Base-by-base conservation (phyloP, 1,140 invertebrate species). In the Caenorhabditis remanei region DNA sequence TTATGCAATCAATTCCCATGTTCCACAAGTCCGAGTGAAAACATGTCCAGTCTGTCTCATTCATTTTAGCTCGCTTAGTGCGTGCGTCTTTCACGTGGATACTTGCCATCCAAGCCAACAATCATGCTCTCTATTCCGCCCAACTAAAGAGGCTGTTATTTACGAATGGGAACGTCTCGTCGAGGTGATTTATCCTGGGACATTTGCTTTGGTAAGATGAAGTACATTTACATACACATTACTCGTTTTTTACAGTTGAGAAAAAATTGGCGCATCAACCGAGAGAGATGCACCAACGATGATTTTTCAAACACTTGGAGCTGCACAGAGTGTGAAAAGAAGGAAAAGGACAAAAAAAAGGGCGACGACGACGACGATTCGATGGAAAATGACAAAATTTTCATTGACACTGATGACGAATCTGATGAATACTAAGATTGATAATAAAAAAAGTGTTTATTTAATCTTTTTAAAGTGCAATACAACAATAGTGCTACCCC, bases 401-500 rank as follows among this genome's bases (percentile, higher is more conserved):
- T 32, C 50, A 50, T 50, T 50, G 50, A 9, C 50, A 50, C 32
- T 50, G 56, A 7, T n/a, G 13, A n/a, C 19, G 13, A 58, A 2
- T 14, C 13, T 58, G 56, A 58, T 21, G 56, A 58, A 7, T 16
- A 58, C n/a, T n/a, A 58, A 7, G 56, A 58, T 1, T 58, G 19
- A 58, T 16, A 58, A 58, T 58, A 58, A 58, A 58, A n/a, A n/a
- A 58, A 0, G 7, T 58, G 14, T 58, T 67, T 43, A 43, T 67
- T 67, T 13, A 43, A 43, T 67, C 8, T 43, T 67, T 43, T 43
- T 67, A 43, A 67, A 43, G 19, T 67, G 65, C 65, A 67, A 67
- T 43, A 43, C 41, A 67, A 67, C 43, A 67, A 67, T 46, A 67
- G 40, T 43, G 65, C 32, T 67, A 14, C 65, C 65, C 65, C 65